Conservation (phyloP, 2,888 invertebrate species). For the Aporophyla lueneburgensis region DNA sequence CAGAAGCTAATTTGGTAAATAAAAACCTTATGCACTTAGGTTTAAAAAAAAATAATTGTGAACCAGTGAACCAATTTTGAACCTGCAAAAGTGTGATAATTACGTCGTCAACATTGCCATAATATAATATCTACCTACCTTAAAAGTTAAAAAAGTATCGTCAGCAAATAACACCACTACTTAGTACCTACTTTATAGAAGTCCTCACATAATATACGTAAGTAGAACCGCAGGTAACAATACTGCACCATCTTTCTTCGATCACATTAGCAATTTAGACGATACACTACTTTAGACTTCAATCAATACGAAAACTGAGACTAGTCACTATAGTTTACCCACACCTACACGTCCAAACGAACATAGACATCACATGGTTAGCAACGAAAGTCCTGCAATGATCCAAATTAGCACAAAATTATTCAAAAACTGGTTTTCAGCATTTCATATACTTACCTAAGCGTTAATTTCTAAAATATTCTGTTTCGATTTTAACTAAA, state of each 20-base stretch:
- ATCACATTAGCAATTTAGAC: slow-evolving; percentile 10
- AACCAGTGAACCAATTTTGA: not conserved
- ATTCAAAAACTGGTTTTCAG: not conserved
- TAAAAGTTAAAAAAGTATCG: not conserved
- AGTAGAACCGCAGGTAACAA: not conserved
- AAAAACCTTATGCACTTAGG: too few species aligned
- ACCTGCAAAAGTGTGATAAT: not conserved
- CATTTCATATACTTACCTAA: not conserved
- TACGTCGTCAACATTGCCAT: not conserved
- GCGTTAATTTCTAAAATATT: too few species aligned
- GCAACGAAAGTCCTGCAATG: not conserved
- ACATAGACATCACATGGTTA: not conserved
- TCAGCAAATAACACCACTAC: not conserved
- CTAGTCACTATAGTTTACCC: not conserved
- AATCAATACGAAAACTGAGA: slow-evolving; percentile 32
- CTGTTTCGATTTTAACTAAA: not conserved
- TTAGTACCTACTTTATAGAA: not conserved
- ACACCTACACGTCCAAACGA: not conserved
- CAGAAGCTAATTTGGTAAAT: too few species aligned
- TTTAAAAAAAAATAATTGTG: too few species aligned
- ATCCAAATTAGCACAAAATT: not conserved
- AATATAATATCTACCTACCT: not conserved
- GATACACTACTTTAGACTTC: not conserved
- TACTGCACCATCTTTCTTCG: not conserved
- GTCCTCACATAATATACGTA: not conserved